These are phyloP conservation scores for Liopterus haemorrhoidalis DNA, from an alignment of 2,888 invertebrate genomes.

Conservation along the genomic window DNA sequence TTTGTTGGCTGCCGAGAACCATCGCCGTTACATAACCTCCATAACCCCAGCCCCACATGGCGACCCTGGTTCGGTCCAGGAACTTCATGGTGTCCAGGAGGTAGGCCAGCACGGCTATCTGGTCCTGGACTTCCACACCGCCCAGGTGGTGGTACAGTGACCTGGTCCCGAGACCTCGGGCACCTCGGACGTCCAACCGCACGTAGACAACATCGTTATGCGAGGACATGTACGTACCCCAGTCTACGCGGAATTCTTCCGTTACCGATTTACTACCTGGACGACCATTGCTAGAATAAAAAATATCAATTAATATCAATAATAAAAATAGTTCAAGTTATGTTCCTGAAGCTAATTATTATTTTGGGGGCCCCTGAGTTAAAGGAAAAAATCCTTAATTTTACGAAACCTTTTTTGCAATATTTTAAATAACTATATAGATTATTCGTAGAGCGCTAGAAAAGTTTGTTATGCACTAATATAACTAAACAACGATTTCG, in stretches of 20 bases:
- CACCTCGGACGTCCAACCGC: constrained; percentile 84
- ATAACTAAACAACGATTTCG: too few species aligned
- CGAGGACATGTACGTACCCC: constrained; percentile 90
- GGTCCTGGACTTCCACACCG: constrained; percentile 87
- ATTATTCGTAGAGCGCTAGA: too few species aligned
- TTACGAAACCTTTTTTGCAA: too few species aligned
- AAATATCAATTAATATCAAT: constrained; percentile 1
- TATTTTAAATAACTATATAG: too few species aligned
- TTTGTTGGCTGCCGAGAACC: constrained; percentile 76
- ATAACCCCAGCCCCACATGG: constrained; percentile 96
- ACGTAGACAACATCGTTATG: constrained; percentile 87
- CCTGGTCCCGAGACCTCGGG: constrained; percentile 66
- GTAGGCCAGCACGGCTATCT: constrained; percentile 77
- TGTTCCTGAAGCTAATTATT: too few species aligned
- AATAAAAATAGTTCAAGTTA: constrained; percentile 2
- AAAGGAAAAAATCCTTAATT: too few species aligned
- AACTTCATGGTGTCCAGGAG: constrained; percentile 75
- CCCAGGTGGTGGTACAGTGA: constrained; percentile 78
- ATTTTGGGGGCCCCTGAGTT: too few species aligned
- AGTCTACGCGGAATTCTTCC: constrained; percentile 78
- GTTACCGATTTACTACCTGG: constrained; percentile 89
- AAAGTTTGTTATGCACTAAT: too few species aligned
- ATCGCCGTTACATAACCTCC: constrained; percentile 93
- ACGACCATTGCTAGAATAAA: constrained; percentile 69
- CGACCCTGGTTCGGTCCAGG: constrained; percentile 80